phyloP scores from a whole-genome alignment of 2,888 invertebrate genomes.

The Mantis religiosa region DNA sequence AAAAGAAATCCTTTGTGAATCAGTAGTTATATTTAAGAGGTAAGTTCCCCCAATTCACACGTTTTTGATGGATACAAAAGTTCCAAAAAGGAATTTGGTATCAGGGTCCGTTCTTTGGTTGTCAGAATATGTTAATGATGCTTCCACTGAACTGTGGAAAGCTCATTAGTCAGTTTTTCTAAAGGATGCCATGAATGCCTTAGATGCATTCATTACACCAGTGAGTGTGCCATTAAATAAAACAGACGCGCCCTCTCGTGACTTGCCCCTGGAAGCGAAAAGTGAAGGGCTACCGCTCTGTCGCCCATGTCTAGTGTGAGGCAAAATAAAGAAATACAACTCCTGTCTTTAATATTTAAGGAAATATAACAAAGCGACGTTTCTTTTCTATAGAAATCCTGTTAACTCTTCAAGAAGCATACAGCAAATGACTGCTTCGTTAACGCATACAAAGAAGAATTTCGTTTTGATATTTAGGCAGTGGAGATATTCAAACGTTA shows the following conservation, averaged over 20 bases:
- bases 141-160: background rate
- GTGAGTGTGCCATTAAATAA: background rate
- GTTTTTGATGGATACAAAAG: background rate
- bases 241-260: background rate
- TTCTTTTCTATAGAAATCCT: background rate
- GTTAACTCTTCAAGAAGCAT: background rate
- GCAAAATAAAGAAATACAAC: background rate
- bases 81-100: background rate
- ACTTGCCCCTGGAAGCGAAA: background rate
- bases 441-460: background rate
- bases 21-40: background rate
- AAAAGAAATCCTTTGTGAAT: background rate
- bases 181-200: background rate
- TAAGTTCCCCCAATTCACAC: background rate
- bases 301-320: background rate
- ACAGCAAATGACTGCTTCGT: background rate
- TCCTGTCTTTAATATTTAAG: background rate
- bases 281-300: background rate
- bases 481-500: too few relatives aligned
- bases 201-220: background rate
- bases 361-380: background rate
- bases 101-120: background rate
- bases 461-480: too few relatives aligned
- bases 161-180: background rate
- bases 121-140: background rate